phyloP scores from a whole-genome alignment of 2,113 vertebrate genomes.

The Promerops cafer region DNA sequence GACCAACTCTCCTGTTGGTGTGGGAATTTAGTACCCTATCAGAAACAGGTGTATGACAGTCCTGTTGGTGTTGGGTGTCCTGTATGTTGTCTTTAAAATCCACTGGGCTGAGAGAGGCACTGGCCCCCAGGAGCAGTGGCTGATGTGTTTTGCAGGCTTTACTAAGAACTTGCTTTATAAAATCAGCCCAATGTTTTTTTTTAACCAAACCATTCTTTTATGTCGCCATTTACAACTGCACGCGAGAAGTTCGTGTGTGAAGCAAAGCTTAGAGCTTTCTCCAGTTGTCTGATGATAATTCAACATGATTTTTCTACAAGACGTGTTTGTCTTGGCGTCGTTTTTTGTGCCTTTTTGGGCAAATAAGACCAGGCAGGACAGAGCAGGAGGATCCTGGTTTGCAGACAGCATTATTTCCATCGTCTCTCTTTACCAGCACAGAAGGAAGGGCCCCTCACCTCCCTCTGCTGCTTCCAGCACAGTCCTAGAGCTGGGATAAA shows the following conservation, averaged over 20 bases:
- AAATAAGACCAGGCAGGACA: neutral
- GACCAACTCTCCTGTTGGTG: neutral
- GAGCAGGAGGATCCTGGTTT: neutral
- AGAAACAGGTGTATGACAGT: neutral
- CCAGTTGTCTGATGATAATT: neutral
- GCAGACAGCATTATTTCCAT: neutral
- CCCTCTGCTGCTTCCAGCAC: neutral
- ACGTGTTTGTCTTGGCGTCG: fast-evolving
- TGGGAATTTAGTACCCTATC: neutral
- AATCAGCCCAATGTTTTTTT: neutral
- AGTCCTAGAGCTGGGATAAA: neutral
- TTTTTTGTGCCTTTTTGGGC: neutral
- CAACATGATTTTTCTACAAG: neutral
- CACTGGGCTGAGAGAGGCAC: neutral
- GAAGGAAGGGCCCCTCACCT: neutral
- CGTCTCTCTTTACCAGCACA: neutral
- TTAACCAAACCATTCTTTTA: neutral
- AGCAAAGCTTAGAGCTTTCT: neutral
- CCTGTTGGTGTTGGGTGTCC: neutral
- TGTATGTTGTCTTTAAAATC: neutral
- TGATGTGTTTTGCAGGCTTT: neutral
- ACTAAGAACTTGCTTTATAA: neutral
- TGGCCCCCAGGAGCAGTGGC: neutral
- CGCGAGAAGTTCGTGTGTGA: neutral
- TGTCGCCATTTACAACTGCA: neutral